phyloP scores from a whole-genome alignment of 2,113 vertebrate genomes.

The Rhinolophus sinicus region DNA sequence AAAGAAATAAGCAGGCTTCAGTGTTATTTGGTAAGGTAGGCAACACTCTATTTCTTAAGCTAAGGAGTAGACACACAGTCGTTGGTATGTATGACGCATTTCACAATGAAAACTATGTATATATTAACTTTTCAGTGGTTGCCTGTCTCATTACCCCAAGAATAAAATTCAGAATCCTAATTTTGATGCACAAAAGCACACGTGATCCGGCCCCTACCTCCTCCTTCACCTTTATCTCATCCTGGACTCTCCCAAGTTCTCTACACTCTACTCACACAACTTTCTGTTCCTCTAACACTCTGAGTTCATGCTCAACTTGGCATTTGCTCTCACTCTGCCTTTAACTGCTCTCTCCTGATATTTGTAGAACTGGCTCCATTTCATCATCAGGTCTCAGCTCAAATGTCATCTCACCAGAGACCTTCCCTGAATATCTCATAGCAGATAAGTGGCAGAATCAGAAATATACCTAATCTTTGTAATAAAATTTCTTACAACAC shows the following conservation, averaged over 20 bases:
- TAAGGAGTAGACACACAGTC: neutral
- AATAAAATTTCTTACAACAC: neutral
- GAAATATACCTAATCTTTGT: neutral
- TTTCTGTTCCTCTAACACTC: neutral
- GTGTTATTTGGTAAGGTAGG: neutral
- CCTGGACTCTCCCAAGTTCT: neutral
- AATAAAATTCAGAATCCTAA: neutral
- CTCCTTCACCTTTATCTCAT: neutral
- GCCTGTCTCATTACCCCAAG: neutral
- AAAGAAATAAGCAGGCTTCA: neutral
- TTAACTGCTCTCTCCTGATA: neutral
- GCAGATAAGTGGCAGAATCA: neutral
- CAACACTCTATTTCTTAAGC: neutral
- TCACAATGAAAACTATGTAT: neutral
- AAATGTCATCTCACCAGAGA: neutral
- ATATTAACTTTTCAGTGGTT: neutral
- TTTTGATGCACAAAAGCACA: neutral
- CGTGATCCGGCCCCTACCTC: too few species aligned
- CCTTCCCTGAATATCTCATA: neutral
- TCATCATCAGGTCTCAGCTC: neutral
- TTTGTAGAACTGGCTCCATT: neutral
- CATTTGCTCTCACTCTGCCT: neutral
- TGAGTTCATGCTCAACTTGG: neutral
- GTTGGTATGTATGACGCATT: neutral
- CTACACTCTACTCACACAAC: neutral